phyloP scores from a whole-genome alignment of 2,888 invertebrate genomes.

The Acrocyrtus sp. region DNA sequence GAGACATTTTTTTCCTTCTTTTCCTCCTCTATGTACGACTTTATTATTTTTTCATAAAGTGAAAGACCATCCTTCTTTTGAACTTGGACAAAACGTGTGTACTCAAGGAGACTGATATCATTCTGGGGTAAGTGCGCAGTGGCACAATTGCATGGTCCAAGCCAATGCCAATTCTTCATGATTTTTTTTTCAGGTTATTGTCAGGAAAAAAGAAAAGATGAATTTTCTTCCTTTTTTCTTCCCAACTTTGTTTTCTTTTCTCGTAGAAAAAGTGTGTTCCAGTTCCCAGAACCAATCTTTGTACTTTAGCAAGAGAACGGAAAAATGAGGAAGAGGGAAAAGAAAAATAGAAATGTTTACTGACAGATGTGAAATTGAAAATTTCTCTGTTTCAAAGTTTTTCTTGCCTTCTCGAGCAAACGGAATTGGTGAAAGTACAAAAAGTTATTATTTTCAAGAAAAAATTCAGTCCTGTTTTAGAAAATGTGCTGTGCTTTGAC shows the following conservation, averaged over 20 bases:
- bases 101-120: neutral
- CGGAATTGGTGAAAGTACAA: too few relatives aligned
- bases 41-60: conserved; percentile 1
- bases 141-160: too few relatives aligned
- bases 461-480: too few relatives aligned
- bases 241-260: conserved; percentile 19
- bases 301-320: too few relatives aligned
- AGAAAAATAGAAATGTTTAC: conserved; percentile 32
- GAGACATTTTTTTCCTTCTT: neutral
- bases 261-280: neutral
- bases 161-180: too few relatives aligned
- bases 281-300: neutral
- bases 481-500: too few relatives aligned
- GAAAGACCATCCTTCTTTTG: conserved; percentile 10
- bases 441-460: too few relatives aligned
- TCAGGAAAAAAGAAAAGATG: conserved; percentile 1
- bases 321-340: too few relatives aligned
- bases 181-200: neutral
- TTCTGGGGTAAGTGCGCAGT: too few relatives aligned
- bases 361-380: conserved; percentile 37
- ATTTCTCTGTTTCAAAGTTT: too few relatives aligned
- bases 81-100: conserved; percentile 3
- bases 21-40: too few relatives aligned
- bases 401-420: too few relatives aligned
- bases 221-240: conserved; percentile 8